Base-by-base conservation (phyloP, 2,888 invertebrate genomes). In the Abscondita cerata region DNA sequence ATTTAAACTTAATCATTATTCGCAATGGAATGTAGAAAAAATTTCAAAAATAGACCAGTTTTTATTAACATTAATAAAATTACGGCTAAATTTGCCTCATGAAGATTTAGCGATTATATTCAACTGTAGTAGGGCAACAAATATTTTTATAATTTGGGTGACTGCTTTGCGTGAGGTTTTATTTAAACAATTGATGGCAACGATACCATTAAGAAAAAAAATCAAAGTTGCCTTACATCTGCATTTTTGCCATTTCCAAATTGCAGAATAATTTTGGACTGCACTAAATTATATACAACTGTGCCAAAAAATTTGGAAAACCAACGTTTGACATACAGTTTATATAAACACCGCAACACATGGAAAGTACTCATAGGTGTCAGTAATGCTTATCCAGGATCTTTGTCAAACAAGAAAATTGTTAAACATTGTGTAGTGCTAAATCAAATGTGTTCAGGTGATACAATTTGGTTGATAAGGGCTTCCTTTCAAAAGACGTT, bases 401-500 rank as follows among this genome's bases (percentile, higher is more conserved):
- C 56, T 1, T 19, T 15, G 20, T 58, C 58, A 9, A 41, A 51
- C 13, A 41, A 54, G 20, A 53, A 56, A 40, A 38, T 60, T 63
- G 65, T 67, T 9, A 33, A 68, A 20, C 38, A 65, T 40, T 67
- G 66, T 57, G 64, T 60, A 8, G 36, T 72, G 38, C 38, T 64
- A 12, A 46, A 66, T 11, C 41, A 68, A 11, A 47, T 73, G 36
- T 60, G 34, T 11, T n/a, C 60, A 16, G 68, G 69, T n/a, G 68
- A 72, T 44, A 40, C 71, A 9, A 65, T 71, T 55, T 72, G 16
- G 68, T 69, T 1, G 71, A 72, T 58, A 71, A 70, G 52, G 70
- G 68, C 1, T 72, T 72, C 55, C 55, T 71, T 19, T 66, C 71
- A 36, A 53, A 19, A 19, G 69, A 71, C 47, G 41, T 72, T n/a